These are phyloP conservation scores for Apus apus DNA, from an alignment of 2,113 vertebrate genomes.

Conservation along the genomic window DNA sequence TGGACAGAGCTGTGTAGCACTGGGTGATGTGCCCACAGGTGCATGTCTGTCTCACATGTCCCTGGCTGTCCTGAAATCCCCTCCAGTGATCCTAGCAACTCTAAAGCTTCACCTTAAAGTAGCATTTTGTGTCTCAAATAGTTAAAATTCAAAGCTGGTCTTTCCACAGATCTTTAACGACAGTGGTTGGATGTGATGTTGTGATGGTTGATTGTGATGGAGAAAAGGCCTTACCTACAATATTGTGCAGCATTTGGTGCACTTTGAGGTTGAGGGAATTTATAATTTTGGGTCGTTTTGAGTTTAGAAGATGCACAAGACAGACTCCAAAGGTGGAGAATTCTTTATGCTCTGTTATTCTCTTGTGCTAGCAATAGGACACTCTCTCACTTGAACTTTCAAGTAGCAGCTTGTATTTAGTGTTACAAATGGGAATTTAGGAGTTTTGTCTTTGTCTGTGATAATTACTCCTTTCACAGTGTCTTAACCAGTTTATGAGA, in stretches of 20 bases:
- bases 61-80: neutral
- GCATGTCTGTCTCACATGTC: neutral
- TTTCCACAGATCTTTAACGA: neutral
- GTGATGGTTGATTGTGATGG: neutral
- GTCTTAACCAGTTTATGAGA: neutral
- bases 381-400: neutral
- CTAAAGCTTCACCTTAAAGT: neutral
- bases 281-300: neutral
- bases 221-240: neutral
- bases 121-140: neutral
- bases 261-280: neutral
- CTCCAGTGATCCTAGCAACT: neutral
- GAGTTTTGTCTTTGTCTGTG: neutral
- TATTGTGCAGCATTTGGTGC: neutral
- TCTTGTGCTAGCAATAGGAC: neutral
- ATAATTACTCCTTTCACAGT: neutral
- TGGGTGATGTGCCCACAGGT: neutral
- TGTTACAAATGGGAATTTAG: neutral
- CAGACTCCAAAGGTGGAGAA: neutral
- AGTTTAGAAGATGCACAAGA: neutral
- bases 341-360: neutral
- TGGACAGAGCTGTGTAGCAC: neutral
- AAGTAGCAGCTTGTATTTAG: neutral
- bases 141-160: neutral
- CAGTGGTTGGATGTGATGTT: neutral